Evolutionary conservation across 1,140 invertebrate genomes (phyloP).

Genomic region (Drosophila bipectinata): DNA sequence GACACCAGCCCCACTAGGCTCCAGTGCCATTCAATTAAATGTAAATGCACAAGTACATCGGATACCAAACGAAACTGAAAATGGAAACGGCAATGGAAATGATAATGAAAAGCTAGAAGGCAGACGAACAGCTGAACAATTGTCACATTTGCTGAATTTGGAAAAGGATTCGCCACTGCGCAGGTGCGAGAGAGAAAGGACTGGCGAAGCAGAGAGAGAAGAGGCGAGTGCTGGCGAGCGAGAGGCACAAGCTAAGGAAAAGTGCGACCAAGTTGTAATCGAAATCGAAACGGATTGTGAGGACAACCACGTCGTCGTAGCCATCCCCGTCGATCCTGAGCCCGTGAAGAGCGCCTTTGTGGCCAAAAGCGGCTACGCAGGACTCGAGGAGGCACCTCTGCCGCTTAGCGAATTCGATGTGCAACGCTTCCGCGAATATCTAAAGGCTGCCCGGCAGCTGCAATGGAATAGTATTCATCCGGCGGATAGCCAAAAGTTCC

Average conservation of each 20-base stretch:
- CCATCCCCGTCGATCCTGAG: not conserved
- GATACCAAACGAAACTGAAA: slow-evolving; percentile 54
- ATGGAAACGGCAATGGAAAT: not conserved
- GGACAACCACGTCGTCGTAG: slow-evolving; percentile 6
- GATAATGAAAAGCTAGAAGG: not conserved
- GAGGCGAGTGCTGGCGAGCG: slow-evolving; percentile 3
- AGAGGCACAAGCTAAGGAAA: not conserved
- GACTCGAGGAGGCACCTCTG: not conserved
- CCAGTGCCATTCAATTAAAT: slow-evolving; percentile 75
- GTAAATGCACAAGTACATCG: slow-evolving; percentile 40
- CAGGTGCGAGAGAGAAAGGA: slow-evolving; percentile 38
- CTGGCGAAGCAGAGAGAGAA: not conserved
- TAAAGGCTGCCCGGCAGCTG: slow-evolving; percentile 63
- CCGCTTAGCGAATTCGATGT: slow-evolving; percentile 74
- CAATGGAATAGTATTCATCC: slow-evolving; percentile 27
- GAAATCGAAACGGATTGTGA: slow-evolving; percentile 61
- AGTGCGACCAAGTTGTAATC: slow-evolving; percentile 60
- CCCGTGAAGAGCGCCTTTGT: slow-evolving; percentile 60
- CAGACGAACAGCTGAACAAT: slow-evolving; percentile 43
- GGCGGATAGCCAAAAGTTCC: slow-evolving; percentile 15
- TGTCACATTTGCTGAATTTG: slow-evolving; percentile 56
- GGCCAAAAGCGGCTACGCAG: slow-evolving; percentile 12
- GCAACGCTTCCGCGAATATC: slow-evolving; percentile 66
- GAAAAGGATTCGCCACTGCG: slow-evolving; percentile 44
- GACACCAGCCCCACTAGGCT: slow-evolving; percentile 23